Percentiles rank a stretch among this genome's conserved stretches.
These are phyloP conservation scores for Pogonomyrmex californicus DNA, from an alignment of 1,140 invertebrate genomes.

Conservation along the genomic window DNA sequence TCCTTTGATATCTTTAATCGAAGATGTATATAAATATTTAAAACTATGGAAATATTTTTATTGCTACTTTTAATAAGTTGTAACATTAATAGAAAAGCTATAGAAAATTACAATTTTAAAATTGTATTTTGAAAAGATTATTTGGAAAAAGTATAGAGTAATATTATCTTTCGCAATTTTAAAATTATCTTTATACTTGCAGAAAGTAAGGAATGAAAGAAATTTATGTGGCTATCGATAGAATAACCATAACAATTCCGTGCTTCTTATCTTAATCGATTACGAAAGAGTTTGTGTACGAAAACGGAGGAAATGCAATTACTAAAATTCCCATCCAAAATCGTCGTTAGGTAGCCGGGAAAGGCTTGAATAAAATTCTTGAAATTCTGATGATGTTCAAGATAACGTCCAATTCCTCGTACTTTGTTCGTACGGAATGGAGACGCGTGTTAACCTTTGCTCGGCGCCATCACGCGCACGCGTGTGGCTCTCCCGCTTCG, in stretches of 20 bases:
- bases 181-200: background rate
- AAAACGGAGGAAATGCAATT: slow-evolving; percentile 25
- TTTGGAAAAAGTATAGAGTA: background rate
- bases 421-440: slow-evolving; percentile 42
- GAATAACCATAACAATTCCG: background rate
- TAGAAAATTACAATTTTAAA: background rate
- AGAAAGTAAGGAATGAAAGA: background rate
- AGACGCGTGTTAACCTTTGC: slow-evolving; percentile 45
- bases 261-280: background rate
- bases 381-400: slow-evolving; percentile 46
- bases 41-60: background rate
- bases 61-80: slow-evolving; percentile 1
- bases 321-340: slow-evolving; percentile 33
- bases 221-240: background rate
- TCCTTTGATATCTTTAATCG: background rate
- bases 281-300: background rate
- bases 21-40: background rate
- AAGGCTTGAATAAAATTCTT: slow-evolving; percentile 52
- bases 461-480: slow-evolving; percentile 37
- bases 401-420: slow-evolving; percentile 50
- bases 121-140: background rate
- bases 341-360: slow-evolving; percentile 14
- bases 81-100: background rate
- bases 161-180: background rate
- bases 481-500: slow-evolving; percentile 46